Conservation (phyloP, 1,140 invertebrate species). For the Drosophila varians region DNA sequence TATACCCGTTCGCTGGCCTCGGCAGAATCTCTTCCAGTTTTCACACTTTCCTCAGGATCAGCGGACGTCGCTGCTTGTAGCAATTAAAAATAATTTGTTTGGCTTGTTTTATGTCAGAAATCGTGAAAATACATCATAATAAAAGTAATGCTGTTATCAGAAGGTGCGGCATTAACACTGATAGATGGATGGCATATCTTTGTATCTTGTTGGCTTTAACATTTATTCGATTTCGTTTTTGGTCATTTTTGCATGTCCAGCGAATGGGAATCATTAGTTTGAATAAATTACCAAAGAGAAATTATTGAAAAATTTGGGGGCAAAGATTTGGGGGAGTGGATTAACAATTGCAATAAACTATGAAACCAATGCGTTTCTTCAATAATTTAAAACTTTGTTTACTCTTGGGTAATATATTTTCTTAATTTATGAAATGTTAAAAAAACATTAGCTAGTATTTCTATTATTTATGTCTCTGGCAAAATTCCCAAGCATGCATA, state of each 20-base stretch:
- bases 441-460: no score
- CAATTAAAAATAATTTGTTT: constrained; percentile 81
- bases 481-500: no score
- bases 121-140: constrained; percentile 69
- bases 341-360: no score
- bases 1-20: constrained; percentile 48
- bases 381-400: neutral
- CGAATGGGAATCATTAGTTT: constrained; percentile 35
- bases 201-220: constrained; percentile 2
- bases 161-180: constrained; percentile 32
- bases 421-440: neutral
- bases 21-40: constrained; percentile 64
- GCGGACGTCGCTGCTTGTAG: constrained; percentile 47
- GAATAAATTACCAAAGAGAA: constrained; percentile 20
- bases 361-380: no score
- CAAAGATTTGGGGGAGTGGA: neutral
- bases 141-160: constrained; percentile 62
- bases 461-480: neutral
- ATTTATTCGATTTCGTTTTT: constrained; percentile 20
- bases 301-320: constrained; percentile 15
- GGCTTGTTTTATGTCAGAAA: constrained; percentile 74
- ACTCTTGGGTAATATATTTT: neutral
- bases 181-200: constrained; percentile 34
- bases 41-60: constrained; percentile 69
- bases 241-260: constrained; percentile 9